Percentiles rank a stretch among this genome's conserved stretches.
phyloP scores from a whole-genome alignment of 1,140 invertebrate genomes.

The Oryctes rhinoceros region DNA sequence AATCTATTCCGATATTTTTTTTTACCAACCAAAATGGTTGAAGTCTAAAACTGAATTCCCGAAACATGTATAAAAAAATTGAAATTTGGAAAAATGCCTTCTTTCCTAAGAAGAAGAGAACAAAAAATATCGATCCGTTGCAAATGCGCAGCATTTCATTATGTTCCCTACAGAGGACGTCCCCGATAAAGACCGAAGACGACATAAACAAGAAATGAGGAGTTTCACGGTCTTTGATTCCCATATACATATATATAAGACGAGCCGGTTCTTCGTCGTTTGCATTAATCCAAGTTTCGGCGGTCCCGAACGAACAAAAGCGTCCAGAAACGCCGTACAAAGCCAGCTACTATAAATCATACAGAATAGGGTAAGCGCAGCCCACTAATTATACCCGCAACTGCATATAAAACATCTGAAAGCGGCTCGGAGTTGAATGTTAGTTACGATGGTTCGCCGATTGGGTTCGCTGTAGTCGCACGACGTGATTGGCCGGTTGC shows the following conservation, averaged over 20 bases:
- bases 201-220: conserved; percentile 9
- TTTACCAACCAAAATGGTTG: not conserved
- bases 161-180: not conserved
- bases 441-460: conserved; percentile 47
- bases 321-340: conserved; percentile 26
- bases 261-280: not conserved
- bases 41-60: not conserved
- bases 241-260: not conserved
- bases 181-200: not conserved
- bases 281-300: conserved; percentile 35
- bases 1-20: not conserved
- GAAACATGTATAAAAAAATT: no score
- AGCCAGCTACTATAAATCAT: conserved; percentile 48
- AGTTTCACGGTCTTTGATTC: conserved; percentile 26
- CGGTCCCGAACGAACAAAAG: conserved; percentile 29
- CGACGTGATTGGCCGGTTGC: conserved; percentile 48
- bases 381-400: conserved; percentile 52
- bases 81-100: no score
- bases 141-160: conserved; percentile 7
- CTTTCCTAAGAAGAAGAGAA: no score
- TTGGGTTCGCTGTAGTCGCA: conserved; percentile 49
- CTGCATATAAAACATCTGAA: conserved; percentile 45
- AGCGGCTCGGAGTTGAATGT: conserved; percentile 45
- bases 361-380: conserved; percentile 47
- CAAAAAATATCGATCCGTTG: not conserved